phyloP scores from a whole-genome alignment of 2,888 invertebrate genomes.

The Vannuccia rotundouncinata region DNA sequence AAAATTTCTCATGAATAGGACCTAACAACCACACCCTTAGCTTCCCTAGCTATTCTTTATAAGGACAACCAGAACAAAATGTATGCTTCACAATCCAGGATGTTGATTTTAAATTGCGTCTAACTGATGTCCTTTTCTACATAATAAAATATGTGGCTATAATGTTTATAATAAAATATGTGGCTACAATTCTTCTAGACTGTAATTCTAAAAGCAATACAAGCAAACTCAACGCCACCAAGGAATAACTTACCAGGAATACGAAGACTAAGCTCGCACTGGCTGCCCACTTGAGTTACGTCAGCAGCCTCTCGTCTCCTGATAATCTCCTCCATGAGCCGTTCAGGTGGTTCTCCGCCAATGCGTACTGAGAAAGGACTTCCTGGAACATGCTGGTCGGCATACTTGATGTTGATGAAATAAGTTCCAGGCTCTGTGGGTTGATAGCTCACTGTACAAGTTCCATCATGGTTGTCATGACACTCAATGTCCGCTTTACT shows the following conservation, averaged over 20 bases:
- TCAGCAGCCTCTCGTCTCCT: constrained; percentile 75
- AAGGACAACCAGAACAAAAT: too few species aligned
- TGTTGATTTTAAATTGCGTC: too few species aligned
- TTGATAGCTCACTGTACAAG: constrained; percentile 85
- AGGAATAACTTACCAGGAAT: constrained; percentile 75
- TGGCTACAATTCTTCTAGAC: too few species aligned
- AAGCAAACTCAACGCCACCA: too few species aligned
- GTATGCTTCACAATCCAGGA: too few species aligned
- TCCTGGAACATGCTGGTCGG: constrained; percentile 85
- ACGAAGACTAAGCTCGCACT: constrained; percentile 90
- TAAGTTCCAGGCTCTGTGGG: constrained; percentile 96
- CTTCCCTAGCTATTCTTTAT: too few species aligned
- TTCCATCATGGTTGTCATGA: constrained; percentile 84
- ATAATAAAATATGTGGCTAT: too few species aligned
- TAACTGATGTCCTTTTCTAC: too few species aligned
- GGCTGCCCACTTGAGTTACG: constrained; percentile 86
- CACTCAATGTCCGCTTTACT: constrained; percentile 97
- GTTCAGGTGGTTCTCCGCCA: constrained; percentile 70
- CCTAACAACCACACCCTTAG: too few species aligned
- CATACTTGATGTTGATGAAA: constrained; percentile 84
- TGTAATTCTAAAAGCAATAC: too few species aligned
- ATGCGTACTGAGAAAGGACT: constrained; percentile 70
- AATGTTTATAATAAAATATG: too few species aligned
- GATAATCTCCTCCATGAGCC: constrained; percentile 84
- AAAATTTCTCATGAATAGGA: too few species aligned